Conservation (phyloP, 1,140 invertebrate species). For the Meloidogyne exigua region DNA sequence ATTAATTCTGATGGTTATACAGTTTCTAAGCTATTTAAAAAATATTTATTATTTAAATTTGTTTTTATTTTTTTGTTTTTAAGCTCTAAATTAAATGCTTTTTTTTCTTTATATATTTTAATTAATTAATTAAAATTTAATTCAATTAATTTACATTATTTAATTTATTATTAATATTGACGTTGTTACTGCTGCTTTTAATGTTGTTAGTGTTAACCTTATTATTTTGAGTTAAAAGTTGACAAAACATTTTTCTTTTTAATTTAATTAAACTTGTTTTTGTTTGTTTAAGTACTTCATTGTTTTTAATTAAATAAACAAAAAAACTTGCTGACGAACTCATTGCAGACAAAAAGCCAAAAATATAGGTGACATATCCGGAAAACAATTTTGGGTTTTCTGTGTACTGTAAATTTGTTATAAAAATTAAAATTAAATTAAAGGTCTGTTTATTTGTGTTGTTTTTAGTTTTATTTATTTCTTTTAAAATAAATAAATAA, state of each 20-base stretch:
- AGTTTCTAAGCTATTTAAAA: too few species aligned
- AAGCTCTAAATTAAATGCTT: too few species aligned
- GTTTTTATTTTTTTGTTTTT: too few species aligned
- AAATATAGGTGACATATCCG: not conserved
- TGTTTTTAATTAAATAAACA: conserved; percentile 5
- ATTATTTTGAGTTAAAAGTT: not conserved
- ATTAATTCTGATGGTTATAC: too few species aligned
- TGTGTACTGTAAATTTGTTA: not conserved
- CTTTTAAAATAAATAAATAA: too few species aligned
- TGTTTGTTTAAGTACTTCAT: not conserved
- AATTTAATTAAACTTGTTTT: not conserved
- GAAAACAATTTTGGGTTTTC: not conserved
- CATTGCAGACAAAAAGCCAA: not conserved
- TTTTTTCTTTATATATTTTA: too few species aligned
- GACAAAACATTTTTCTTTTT: not conserved
- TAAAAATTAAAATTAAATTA: too few species aligned
- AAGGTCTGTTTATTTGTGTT: not conserved
- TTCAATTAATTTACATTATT: too few species aligned
- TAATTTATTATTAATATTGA: too few species aligned
- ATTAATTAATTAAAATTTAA: too few species aligned
- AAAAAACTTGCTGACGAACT: not conserved
- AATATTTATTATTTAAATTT: too few species aligned
- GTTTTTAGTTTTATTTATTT: not conserved
- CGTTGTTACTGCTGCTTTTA: not conserved
- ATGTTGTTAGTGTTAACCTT: not conserved